Conservation (phyloP, 2,113 vertebrate genomes). For the Danio rerio region DNA sequence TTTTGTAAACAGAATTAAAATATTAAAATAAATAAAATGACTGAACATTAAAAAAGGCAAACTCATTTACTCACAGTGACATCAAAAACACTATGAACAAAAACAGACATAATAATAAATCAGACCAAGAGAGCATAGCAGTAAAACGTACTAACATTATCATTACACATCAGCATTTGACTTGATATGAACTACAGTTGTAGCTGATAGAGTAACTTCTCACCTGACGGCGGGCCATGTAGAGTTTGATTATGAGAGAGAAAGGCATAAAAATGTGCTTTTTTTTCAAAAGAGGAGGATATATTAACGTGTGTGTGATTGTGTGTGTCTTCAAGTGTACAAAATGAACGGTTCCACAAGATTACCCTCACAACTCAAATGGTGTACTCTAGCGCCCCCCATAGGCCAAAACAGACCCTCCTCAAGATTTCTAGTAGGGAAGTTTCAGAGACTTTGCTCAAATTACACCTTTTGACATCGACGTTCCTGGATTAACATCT, state of each 20-base stretch:
- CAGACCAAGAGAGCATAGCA: too few relatives aligned
- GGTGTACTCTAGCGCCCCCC: slow-evolving; percentile 55
- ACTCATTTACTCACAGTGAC: too few relatives aligned
- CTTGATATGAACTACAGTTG: not conserved
- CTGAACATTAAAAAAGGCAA: too few relatives aligned
- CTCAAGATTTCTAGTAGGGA: not conserved
- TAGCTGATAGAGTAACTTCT: slow-evolving; percentile 45
- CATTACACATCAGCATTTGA: too few relatives aligned
- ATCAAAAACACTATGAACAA: too few relatives aligned
- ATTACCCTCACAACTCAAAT: slow-evolving; percentile 35
- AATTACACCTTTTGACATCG: too few relatives aligned
- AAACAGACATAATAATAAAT: too few relatives aligned
- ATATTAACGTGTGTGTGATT: slow-evolving; percentile 54
- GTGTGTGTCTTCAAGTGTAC: slow-evolving; percentile 59
- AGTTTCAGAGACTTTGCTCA: slow-evolving; percentile 55
- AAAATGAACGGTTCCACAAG: slow-evolving; percentile 35
- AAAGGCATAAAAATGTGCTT: not conserved
- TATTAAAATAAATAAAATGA: too few relatives aligned
- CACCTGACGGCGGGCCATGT: slow-evolving; percentile 31
- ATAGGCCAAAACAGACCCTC: not conserved
- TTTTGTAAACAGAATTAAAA: too few relatives aligned
- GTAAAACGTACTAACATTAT: too few relatives aligned
- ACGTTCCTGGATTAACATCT: too few relatives aligned
- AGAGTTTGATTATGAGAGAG: slow-evolving; percentile 28
- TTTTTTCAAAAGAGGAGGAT: not conserved